A percentile compares a stretch with the other conserved stretches of the same genome.
phyloP scores from a whole-genome alignment of 2,888 invertebrate species.

The Dicyrtomina minuta region DNA sequence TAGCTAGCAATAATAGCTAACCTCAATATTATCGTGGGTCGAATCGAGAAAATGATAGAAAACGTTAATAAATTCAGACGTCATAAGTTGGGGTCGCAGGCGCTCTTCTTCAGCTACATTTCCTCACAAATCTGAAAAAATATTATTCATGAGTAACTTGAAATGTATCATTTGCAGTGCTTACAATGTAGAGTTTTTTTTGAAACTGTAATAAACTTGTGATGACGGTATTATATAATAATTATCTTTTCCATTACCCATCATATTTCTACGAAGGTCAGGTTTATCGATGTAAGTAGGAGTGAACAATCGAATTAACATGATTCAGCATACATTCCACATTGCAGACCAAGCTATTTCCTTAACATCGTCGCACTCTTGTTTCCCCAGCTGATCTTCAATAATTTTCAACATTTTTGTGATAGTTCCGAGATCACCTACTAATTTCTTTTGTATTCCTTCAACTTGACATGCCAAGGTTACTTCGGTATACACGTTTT shows the following conservation, averaged over 20 bases:
- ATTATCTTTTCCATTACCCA: constrained; percentile 78
- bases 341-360: constrained; percentile 99
- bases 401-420: constrained; percentile 87
- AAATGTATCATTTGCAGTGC: no score
- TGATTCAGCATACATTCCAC: constrained; percentile 73
- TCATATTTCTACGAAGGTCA: constrained; percentile 93
- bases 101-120: constrained; percentile 92
- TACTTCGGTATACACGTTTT: no score
- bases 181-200: no score
- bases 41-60: constrained; percentile 84
- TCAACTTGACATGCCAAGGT: constrained; percentile 95
- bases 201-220: no score
- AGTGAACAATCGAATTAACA: background rate
- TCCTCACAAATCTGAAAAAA: constrained; percentile 66
- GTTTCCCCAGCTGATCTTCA: constrained; percentile 71
- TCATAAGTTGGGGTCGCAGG: constrained; percentile 80
- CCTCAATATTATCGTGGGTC: constrained; percentile 91
- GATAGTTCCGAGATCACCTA: constrained; percentile 87
- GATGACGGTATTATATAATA: no score
- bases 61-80: constrained; percentile 76
- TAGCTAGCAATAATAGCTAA: no score
- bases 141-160: no score
- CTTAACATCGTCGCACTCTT: constrained; percentile 88
- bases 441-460: constrained; percentile 83
- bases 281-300: no score